Percentiles rank a stretch among this genome's conserved stretches.
phyloP scores from a whole-genome alignment of 1,140 invertebrate species.

The Cherax quadricarinatus region DNA sequence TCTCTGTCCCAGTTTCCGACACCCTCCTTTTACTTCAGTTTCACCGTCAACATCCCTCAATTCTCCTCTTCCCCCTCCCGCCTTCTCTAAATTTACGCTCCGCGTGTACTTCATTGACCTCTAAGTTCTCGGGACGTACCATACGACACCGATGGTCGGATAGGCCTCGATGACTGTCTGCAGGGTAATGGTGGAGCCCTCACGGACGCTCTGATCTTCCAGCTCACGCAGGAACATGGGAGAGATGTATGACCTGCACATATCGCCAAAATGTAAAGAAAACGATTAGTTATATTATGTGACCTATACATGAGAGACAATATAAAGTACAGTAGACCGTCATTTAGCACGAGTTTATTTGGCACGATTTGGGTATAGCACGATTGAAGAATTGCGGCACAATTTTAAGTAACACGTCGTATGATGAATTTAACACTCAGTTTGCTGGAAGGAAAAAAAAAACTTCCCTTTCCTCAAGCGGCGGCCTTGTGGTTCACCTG shows the following conservation, averaged over 20 bases:
- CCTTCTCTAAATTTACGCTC: background rate
- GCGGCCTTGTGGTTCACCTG: no score
- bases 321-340: no score
- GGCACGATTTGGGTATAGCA: no score
- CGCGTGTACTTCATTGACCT: background rate
- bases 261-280: background rate
- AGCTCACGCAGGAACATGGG: constrained; percentile 86
- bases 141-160: constrained; percentile 87
- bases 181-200: constrained; percentile 83
- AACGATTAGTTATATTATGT: no score
- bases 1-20: no score
- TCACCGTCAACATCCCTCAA: background rate
- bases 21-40: background rate
- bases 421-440: no score
- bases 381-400: no score
- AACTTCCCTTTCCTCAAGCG: no score
- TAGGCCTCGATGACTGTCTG: constrained; percentile 87
- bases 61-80: background rate
- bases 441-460: no score
- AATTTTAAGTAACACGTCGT: no score
- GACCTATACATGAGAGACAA: no score
- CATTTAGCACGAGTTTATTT: no score
- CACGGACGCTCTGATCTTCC: constrained; percentile 79
- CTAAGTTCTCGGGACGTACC: constrained; percentile 78
- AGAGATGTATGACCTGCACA: constrained; percentile 83